Base-by-base conservation (phyloP, 2,888 invertebrate species). In the Clunio marinus region DNA sequence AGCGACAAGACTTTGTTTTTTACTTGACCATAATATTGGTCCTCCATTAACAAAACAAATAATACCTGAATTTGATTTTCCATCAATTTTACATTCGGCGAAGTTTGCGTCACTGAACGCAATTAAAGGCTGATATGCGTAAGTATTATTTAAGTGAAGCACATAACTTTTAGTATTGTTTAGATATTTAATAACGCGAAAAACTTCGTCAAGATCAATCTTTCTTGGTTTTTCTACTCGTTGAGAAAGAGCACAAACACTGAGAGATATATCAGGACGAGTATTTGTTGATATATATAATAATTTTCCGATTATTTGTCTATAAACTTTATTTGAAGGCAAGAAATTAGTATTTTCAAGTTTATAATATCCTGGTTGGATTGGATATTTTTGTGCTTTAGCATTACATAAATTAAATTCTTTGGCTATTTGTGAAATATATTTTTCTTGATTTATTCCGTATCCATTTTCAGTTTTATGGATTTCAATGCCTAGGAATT, bases 31-130 rank as follows among this genome's bases (percentile, higher is more conserved):
- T 59, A 71, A 73, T 1, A 75, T 71, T 5, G 71, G 37, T 35
- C 70, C 71, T 45, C 71, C 69, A 68, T 62, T 45, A 28, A 69
- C 57, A 2, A 37, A 28, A 32, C 32, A 7, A 4, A 32, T 7
- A 8, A 7, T 7, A 8, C 32, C 32, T 7, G 5, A 7, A 7
- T 4, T 74, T 7, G 74, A 76, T 66, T 74, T 75, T 59, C 75
- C 45, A 45, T 72, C 71, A 3, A 10, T 24, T 45, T 70, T 69
- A 62, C 75, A 70, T 46, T 75, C 73, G 7, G 74, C 75, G 74
- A 74, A 76, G 70, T 73, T 73, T 37, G 75, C 75, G 70, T 75
- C 74, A 5, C 74, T 73, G 66, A 73, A 75, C 10, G 32, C 4
- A 32, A 32, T 32, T 32, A 32, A 32, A 7, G 32, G 32, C 8